Base-by-base conservation (phyloP, 2,888 invertebrate genomes). In the Philhelius pedissequus region DNA sequence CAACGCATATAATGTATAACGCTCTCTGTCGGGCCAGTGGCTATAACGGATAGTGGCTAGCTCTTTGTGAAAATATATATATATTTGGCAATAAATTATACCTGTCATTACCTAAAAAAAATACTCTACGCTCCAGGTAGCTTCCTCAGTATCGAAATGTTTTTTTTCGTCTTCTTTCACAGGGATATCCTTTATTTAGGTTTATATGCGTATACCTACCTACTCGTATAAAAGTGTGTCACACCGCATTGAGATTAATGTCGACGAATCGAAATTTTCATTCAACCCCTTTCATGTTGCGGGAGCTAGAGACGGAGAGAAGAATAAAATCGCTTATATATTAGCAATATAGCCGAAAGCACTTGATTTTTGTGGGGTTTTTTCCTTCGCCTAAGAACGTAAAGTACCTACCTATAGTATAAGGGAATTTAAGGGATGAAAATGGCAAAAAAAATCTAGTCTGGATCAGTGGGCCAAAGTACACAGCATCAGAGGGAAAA, bases 241-340 rank as follows among this genome's bases (percentile, higher is more conserved):
- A 84, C 66, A 70, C 66, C 52, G 43, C 70, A 66, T 58, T 48
- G 60, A 82, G 77, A 82, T 73, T 75, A 76, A 84, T 84, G 84
- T 68, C 70, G 68, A 80, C 80, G 75, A 75, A 80, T 80, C 66
- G 75, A 76, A 79, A 20, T 76, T 80, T 71, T 75, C 27, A 60
- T 84, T 68, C 75, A 76, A 80, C 71, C 84, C 52, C 71, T 79
- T 84, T 43, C 45, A 13, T 15, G 15, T 30, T 20, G 15, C 7
- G 20, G 52, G 43, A 25, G n/a, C 52, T 74, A 68, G 25, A 11
- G 11, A 15, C 3, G 38, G 18, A 32, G 27, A 32, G 9, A 54
- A 15, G 25, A 50, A 15, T n/a, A 35, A 66, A 50, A 68, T 50
- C 35, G 52, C 52, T 68, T 68, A 52, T 68, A 52, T 52, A 25